These are phyloP conservation scores for Luscinia megarhynchos DNA, from an alignment of 2,797 vertebrate species.

Conservation along the genomic window DNA sequence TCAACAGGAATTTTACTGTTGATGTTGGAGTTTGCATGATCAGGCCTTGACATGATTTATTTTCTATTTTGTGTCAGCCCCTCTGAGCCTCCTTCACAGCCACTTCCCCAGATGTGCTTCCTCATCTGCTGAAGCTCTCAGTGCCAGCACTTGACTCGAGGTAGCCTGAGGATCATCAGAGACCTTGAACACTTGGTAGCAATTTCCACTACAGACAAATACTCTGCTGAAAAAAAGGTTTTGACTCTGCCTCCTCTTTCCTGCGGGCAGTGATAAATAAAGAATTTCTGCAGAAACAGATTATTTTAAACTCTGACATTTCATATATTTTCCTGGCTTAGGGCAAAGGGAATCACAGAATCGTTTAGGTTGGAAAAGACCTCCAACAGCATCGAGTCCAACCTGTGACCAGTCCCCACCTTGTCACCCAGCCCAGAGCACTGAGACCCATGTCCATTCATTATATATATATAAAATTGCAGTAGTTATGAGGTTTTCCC, in stretches of 20 bases:
- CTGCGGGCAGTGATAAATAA: not conserved
- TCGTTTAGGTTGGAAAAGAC: not conserved
- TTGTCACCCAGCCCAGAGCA: not conserved
- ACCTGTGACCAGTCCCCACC: not conserved
- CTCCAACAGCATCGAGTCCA: not conserved
- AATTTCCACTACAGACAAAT: conserved; percentile 45
- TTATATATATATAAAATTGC: not conserved
- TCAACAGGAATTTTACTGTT: not conserved
- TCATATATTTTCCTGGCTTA: not conserved
- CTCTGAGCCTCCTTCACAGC: conserved; percentile 16
- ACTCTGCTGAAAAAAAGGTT: conserved; percentile 10
- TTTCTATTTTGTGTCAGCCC: not conserved
- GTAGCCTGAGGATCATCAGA: conserved; percentile 26
- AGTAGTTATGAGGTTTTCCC: not conserved
- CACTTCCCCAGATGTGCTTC: not conserved
- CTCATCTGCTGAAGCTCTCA: not conserved
- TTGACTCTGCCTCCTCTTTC: not conserved
- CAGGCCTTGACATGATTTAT: not conserved
- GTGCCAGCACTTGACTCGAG: not conserved
- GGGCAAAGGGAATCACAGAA: not conserved
- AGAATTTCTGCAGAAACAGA: not conserved
- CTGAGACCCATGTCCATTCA: not conserved
- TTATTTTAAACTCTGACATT: conserved; percentile 15
- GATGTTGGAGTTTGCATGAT: not conserved
- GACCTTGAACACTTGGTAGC: conserved; percentile 11